Conservation (phyloP, 2,888 invertebrate species). For the Aproaerema taeniolella region DNA sequence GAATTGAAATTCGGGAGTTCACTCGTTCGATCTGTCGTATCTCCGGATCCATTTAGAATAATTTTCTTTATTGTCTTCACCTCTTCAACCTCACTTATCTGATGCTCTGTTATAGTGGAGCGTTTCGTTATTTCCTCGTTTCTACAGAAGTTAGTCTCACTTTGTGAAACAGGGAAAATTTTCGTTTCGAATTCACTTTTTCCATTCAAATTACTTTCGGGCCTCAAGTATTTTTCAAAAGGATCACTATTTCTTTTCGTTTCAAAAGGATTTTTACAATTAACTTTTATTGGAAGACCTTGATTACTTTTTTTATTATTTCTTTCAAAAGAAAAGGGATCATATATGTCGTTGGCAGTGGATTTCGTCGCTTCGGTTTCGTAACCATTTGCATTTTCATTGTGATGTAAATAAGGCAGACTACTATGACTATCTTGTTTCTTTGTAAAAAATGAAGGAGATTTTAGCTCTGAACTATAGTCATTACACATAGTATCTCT, state of each 20-base stretch:
- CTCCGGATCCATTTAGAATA: conserved; percentile 53
- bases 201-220: conserved; percentile 41
- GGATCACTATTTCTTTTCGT: conserved; percentile 52
- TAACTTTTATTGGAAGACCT: conserved; percentile 37
- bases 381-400: conserved; percentile 39
- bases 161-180: conserved; percentile 49
- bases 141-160: conserved; percentile 52
- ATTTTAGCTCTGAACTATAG: conserved; percentile 41
- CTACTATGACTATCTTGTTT: conserved; percentile 41
- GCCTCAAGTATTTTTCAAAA: conserved; percentile 53
- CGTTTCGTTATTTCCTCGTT: conserved; percentile 55
- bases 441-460: conserved; percentile 43
- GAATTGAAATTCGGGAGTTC: not conserved
- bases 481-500: conserved; percentile 41
- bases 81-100: conserved; percentile 65
- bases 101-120: conserved; percentile 60
- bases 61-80: conserved; percentile 69
- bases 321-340: conserved; percentile 32
- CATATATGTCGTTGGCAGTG: conserved; percentile 34
- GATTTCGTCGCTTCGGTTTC: conserved; percentile 26
- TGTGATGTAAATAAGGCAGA: conserved; percentile 39
- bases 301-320: conserved; percentile 33
- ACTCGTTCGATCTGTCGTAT: no score
- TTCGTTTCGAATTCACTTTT: conserved; percentile 35
- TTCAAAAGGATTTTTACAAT: conserved; percentile 52